phyloP scores from a whole-genome alignment of 2,888 invertebrate genomes.

The Trichacis sp. region DNA sequence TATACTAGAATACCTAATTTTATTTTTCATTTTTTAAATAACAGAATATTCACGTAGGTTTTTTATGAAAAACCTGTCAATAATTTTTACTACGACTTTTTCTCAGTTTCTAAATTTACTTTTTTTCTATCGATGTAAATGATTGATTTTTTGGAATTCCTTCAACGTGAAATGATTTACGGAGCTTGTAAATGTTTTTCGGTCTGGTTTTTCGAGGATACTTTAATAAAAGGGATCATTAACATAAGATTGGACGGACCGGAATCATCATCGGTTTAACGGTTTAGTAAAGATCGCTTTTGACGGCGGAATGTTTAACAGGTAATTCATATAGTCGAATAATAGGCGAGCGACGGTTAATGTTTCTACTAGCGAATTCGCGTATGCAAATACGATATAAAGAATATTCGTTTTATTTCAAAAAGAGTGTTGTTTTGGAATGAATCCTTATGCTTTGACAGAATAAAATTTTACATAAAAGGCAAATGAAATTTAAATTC shows the following conservation, averaged over 20 bases:
- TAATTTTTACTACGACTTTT: no score
- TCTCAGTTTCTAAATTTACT: neutral
- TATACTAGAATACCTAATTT: no score
- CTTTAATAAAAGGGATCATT: slow-evolving; percentile 3
- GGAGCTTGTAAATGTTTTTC: neutral
- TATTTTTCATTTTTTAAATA: no score
- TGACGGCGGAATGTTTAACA: neutral
- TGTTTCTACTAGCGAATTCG: neutral
- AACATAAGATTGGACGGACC: neutral
- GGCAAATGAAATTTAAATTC: no score
- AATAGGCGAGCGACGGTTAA: neutral
- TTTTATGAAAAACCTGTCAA: no score
- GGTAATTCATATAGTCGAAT: neutral
- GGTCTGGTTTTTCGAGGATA: neutral
- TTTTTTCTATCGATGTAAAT: neutral
- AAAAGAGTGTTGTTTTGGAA: no score
- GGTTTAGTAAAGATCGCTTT: neutral
- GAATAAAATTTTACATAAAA: no score
- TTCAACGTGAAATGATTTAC: neutral
- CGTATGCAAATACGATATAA: neutral
- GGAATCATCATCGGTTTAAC: neutral
- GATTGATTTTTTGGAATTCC: neutral
- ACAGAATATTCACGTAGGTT: no score
- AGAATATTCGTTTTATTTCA: no score
- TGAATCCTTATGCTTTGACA: no score